These are phyloP conservation scores for Lycopodina hypogea DNA, from an alignment of 37 sponge, comb jelly and placozoan species.

Conservation along the genomic window DNA sequence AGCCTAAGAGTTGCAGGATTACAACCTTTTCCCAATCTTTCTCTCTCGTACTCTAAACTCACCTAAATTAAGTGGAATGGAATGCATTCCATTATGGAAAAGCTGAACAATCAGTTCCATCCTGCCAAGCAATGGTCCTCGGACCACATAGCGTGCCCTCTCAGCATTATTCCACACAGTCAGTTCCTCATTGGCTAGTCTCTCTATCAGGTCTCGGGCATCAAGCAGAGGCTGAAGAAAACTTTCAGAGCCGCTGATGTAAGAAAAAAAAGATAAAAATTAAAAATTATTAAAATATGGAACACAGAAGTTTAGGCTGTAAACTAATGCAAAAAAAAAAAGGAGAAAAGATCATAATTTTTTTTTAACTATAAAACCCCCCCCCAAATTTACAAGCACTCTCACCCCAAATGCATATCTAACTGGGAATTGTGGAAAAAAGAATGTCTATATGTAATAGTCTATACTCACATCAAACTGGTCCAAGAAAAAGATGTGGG, in stretches of 20 bases:
- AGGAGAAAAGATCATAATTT: background rate
- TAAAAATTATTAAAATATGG: background rate
- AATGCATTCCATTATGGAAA: constrained; percentile 32
- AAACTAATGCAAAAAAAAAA: background rate
- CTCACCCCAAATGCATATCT: too few species aligned
- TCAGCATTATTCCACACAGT: background rate
- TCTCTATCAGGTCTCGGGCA: constrained; percentile 45
- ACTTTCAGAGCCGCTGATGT: background rate
- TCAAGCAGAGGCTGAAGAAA: constrained; percentile 31
- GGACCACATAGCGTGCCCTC: background rate
- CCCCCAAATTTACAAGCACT: background rate
- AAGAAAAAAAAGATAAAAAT: background rate
- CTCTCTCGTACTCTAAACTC: background rate
- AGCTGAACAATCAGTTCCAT: constrained; percentile 68
- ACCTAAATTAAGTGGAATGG: constrained; percentile 10
- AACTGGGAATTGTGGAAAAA: too few species aligned
- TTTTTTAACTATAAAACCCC: background rate
- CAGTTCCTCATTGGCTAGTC: constrained; percentile 21
- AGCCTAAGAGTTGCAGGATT: background rate
- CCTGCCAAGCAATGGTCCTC: constrained; percentile 81
- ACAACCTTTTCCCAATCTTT: background rate
- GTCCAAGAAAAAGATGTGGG: background rate
- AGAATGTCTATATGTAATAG: too few species aligned
- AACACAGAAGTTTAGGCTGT: background rate
- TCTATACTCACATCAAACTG: background rate